These are phyloP conservation scores for Acanthisitta chloris DNA, from an alignment of 2,113 vertebrate species.

Conservation along the genomic window DNA sequence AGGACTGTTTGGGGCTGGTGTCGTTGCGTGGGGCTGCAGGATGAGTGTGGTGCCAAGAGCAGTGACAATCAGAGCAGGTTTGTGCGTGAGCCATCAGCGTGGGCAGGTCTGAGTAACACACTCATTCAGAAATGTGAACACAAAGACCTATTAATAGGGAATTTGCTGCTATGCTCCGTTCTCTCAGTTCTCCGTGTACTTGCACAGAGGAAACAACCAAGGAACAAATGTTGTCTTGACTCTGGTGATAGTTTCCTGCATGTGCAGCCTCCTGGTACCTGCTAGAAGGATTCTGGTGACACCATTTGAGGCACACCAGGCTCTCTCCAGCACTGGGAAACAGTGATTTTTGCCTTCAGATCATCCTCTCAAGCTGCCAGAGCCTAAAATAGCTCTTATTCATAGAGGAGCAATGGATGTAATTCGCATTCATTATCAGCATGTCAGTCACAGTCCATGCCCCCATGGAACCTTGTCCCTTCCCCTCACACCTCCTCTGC, in stretches of 20 bases:
- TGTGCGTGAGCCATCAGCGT: neutral
- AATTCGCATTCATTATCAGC: neutral
- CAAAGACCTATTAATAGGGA: neutral
- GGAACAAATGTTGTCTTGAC: neutral
- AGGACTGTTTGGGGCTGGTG: neutral
- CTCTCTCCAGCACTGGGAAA: neutral
- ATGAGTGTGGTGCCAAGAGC: neutral
- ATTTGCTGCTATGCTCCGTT: neutral
- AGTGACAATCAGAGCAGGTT: neutral
- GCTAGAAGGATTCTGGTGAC: neutral
- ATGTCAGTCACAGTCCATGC: neutral
- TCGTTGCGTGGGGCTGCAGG: accelerated
- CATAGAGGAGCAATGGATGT: neutral
- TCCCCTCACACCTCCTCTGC: neutral
- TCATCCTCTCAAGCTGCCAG: neutral
- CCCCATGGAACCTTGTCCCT: neutral
- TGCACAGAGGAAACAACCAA: neutral
- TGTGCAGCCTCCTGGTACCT: neutral
- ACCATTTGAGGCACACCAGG: neutral
- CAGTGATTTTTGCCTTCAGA: constrained; percentile 9
- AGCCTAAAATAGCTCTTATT: constrained; percentile 5
- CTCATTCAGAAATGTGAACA: neutral
- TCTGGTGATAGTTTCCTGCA: neutral
- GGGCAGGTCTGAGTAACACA: neutral
- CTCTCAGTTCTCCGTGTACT: neutral